Evolutionary conservation across 2,113 vertebrate genomes (phyloP), one percentile per base, ranked within the genome.

Genomic region (Phrynosoma blainvillii): DNA sequence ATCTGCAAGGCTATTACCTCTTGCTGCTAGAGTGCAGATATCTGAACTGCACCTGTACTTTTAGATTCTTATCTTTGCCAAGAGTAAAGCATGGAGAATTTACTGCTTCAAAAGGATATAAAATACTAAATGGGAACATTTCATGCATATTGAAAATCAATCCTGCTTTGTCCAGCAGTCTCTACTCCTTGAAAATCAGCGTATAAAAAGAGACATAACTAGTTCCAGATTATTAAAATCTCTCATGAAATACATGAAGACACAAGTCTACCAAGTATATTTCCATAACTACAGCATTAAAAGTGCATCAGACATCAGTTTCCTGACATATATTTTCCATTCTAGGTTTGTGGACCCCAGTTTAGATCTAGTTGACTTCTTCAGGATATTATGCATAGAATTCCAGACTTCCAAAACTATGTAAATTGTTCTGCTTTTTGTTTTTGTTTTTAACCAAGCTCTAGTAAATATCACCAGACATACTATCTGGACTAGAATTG

Each of bases 101-200:
- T 82, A 89, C 14, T 84, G 59, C 77, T 92, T 92, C 66, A 62
- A 32, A 89, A 36, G 81, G 68, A 90, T 88, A 88, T 0, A 86
- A 90, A 79, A 18, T 32, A 42, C 42, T 78, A 80, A 80, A 89
- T 80, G 81, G 47, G n/a, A 30, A 1, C 0, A 0, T 62, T 86
- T 62, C 80, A 79, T 54, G 52, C 54, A 89, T 87, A 52, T 73
- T 42, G 20, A 11, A 54, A 75, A 82, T 79, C 23, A 66, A 36
- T 1, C 25, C 13, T 79, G 79, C 3, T 11, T 66, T 78, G 86
- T 2, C 0, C 0, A 87, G 42, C 76, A 87, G 85, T 13, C 71
- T 85, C 79, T 75, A 80, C 21, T 78, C 65, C 52, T 12, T 65
- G 78, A 54, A 20, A 56, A 89, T 2, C 1, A 0, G 66, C 32